Evolutionary conservation across 2,113 vertebrate genomes (phyloP).

Genomic region (Campylomormyrus numenius): DNA sequence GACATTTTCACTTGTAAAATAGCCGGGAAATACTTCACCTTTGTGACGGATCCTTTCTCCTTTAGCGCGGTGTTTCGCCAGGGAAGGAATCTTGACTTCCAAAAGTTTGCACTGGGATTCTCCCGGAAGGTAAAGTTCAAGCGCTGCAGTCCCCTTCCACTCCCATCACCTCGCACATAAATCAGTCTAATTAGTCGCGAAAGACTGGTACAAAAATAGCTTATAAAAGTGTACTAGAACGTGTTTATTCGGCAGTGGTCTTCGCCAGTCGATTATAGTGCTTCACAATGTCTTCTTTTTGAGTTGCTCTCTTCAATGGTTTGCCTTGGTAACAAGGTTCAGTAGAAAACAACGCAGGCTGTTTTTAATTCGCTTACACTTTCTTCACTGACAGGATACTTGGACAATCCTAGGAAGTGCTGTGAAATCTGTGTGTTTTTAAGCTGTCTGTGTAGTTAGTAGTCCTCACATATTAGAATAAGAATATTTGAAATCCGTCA

Average conservation of each 20-base stretch:
- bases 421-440: background rate
- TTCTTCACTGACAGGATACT: slow-evolving; percentile 1
- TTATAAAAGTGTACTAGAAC: background rate
- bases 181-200: background rate
- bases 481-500: background rate
- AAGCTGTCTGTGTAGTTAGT: background rate
- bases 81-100: slow-evolving; percentile 43
- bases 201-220: background rate
- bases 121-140: slow-evolving; percentile 36
- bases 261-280: slow-evolving; percentile 24
- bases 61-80: slow-evolving; percentile 38
- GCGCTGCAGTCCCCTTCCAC: too few species aligned
- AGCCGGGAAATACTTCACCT: slow-evolving; percentile 44
- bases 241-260: slow-evolving; percentile 10
- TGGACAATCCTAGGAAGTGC: slow-evolving; percentile 6
- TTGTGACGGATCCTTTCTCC: slow-evolving; percentile 47
- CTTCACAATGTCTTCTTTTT: slow-evolving; percentile 2
- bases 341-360: background rate
- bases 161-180: background rate
- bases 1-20: slow-evolving; percentile 45
- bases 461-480: background rate
- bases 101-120: slow-evolving; percentile 38
- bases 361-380: background rate
- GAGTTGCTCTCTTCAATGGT: slow-evolving; percentile 11
- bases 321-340: slow-evolving; percentile 15